A percentile compares a stretch with the other conserved stretches of the same genome.
phyloP scores from a whole-genome alignment of 2,797 vertebrate species.

The Tenualosa thibaudeaui region DNA sequence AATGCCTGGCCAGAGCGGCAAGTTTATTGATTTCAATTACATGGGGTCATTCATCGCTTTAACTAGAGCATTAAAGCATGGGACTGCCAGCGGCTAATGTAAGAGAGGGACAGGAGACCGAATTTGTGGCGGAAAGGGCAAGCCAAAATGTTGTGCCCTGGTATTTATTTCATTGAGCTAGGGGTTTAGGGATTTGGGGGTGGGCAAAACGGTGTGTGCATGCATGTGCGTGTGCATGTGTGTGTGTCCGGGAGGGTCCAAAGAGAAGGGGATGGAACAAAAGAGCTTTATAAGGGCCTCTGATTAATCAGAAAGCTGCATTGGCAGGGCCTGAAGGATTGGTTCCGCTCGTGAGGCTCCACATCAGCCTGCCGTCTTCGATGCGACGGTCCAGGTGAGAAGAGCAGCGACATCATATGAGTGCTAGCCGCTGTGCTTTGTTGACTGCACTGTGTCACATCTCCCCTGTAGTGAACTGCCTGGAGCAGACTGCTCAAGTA shows the following conservation, averaged over 20 bases:
- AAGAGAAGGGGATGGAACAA: not conserved
- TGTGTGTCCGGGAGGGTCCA: too few relatives aligned
- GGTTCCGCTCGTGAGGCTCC: not conserved
- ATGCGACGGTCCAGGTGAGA: not conserved
- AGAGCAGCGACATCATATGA: not conserved
- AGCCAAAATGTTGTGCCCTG: slow-evolving; percentile 25
- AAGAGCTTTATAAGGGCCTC: not conserved
- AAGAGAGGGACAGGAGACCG: slow-evolving; percentile 48
- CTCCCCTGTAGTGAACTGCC: not conserved
- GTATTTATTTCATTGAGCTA: not conserved
- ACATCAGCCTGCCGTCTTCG: not conserved
- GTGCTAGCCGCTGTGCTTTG: not conserved
- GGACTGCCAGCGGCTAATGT: slow-evolving; percentile 57
- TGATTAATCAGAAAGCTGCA: not conserved
- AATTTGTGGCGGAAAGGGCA: slow-evolving; percentile 25
- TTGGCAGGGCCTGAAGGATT: not conserved
- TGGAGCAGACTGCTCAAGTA: not conserved
- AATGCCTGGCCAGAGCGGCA: slow-evolving; percentile 50
- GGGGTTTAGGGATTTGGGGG: not conserved
- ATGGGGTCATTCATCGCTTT: slow-evolving; percentile 65
- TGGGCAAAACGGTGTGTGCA: not conserved
- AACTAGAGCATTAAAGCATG: slow-evolving; percentile 66
- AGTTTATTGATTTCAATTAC: slow-evolving; percentile 70
- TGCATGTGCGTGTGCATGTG: too few relatives aligned
- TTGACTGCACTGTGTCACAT: not conserved